Conservation (phyloP, 2,797 vertebrate genomes). For the Coccyzus lansbergi region DNA sequence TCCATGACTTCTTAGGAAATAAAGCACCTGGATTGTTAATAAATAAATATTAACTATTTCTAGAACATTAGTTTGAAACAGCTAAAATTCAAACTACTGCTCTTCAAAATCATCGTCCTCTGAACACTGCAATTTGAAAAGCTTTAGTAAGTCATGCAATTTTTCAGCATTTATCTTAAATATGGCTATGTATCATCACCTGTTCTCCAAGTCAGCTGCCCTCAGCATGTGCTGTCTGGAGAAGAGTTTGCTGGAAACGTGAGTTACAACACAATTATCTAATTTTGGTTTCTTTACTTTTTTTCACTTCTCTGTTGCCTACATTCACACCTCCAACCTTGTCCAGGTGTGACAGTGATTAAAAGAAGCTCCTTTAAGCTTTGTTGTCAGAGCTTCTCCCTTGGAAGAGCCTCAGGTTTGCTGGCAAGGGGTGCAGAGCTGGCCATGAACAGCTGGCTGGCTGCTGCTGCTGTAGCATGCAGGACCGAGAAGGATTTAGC, state of each 20-base stretch:
- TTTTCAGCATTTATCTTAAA: background rate
- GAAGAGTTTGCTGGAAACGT: background rate
- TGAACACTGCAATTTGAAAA: background rate
- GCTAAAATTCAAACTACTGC: background rate
- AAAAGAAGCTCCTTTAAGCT: background rate
- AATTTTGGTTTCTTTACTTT: background rate
- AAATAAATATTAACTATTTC: constrained; percentile 16
- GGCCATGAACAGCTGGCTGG: background rate
- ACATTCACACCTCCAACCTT: background rate
- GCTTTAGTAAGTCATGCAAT: background rate
- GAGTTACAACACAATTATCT: background rate
- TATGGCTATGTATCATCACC: background rate
- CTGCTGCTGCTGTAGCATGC: background rate
- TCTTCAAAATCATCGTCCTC: background rate
- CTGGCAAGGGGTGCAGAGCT: background rate
- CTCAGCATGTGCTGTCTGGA: background rate
- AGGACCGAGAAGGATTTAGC: background rate
- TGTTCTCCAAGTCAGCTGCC: background rate
- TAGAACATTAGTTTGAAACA: constrained; percentile 15
- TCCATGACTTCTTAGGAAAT: constrained; percentile 6
- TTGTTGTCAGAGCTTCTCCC: background rate
- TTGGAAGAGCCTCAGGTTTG: background rate
- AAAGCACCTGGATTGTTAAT: constrained; percentile 8
- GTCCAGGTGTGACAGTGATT: background rate
- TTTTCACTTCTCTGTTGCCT: background rate